Percentiles rank a stretch among this genome's conserved stretches.
phyloP scores from a whole-genome alignment of 1,140 invertebrate species.

The Melipona quadrifasciata region DNA sequence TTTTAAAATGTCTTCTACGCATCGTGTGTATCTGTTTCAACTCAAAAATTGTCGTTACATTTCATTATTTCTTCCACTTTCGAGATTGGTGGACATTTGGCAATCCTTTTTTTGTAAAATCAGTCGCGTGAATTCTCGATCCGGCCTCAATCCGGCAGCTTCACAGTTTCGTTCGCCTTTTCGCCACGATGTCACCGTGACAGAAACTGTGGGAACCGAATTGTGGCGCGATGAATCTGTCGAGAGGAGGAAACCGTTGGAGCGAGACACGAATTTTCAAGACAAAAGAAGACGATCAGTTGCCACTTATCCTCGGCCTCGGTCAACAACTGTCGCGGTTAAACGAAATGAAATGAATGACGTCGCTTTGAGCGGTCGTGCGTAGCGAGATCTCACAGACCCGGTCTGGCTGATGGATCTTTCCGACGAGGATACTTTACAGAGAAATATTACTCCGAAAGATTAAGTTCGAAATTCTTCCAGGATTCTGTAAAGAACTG shows the following conservation, averaged over 20 bases:
- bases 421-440: neutral
- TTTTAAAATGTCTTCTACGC: too few species aligned
- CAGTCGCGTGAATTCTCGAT: too few species aligned
- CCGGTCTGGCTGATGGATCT: neutral
- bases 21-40: too few species aligned
- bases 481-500: too few species aligned
- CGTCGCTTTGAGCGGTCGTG: neutral
- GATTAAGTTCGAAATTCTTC: too few species aligned
- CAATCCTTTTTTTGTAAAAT: too few species aligned
- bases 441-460: neutral
- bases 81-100: too few species aligned
- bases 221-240: neutral
- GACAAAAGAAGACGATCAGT: neutral
- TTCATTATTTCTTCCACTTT: too few species aligned
- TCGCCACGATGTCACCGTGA: too few species aligned
- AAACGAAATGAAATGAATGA: neutral
- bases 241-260: conserved; percentile 30
- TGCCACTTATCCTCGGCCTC: neutral
- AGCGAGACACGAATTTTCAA: conserved; percentile 48
- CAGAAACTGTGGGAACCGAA: conserved; percentile 24
- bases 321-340: neutral
- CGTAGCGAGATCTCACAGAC: neutral
- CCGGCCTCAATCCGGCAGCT: too few species aligned
- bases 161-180: too few species aligned
- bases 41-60: too few species aligned